Evolutionary conservation across 2,113 vertebrate species (phyloP), one percentile per base, ranked within the genome.

Genomic region (Rhodinocichla rosea): DNA sequence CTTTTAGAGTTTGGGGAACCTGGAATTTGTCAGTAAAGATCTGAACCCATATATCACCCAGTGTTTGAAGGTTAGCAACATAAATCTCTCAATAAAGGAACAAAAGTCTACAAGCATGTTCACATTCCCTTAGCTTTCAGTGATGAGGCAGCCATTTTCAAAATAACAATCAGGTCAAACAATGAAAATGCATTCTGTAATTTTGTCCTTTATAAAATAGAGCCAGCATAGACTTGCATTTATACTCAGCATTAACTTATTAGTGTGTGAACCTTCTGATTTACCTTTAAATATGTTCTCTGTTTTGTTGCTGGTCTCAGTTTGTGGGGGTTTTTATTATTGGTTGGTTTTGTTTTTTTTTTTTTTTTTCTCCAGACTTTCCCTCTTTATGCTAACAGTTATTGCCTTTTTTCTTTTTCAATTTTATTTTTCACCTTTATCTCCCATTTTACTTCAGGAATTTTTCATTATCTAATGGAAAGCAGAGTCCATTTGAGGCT

Each of bases 1-100:
- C 45, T 92, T 96, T 63, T 44, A 83, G 80, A 89, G 59, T 90
- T 97, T 42, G 91, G 59, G 74, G 56, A 89, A 87, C 22, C 78
- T 96, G 93, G 55, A 95, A 91, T 95, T 93, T 78, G 35, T 95
- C 89, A 90, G 73, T 55, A 86, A 94, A 95, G 75, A 45, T 83
- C 56, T 76, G 45, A 94, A 92, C 60, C 32, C 76, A 53, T 95
- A 74, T 83, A 90, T 96, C 93, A 82, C 77, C 89, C 64, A 27
- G 35, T 85, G 74, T 87, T 91, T 95, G 96, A 97, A 97, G 94
- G 92, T 90, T 95, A 94, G 62, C 37, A 93, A 86, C 90, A 94
- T 96, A 95, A 97, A 96, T 96, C 96, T 96, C 95, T 86, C 37
- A 91, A 92, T 94, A 91, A 94, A 95, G 95, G 92, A 96, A 89